These are phyloP conservation scores for Nomada lathburiana DNA, from an alignment of 2,888 invertebrate species.

Conservation along the genomic window DNA sequence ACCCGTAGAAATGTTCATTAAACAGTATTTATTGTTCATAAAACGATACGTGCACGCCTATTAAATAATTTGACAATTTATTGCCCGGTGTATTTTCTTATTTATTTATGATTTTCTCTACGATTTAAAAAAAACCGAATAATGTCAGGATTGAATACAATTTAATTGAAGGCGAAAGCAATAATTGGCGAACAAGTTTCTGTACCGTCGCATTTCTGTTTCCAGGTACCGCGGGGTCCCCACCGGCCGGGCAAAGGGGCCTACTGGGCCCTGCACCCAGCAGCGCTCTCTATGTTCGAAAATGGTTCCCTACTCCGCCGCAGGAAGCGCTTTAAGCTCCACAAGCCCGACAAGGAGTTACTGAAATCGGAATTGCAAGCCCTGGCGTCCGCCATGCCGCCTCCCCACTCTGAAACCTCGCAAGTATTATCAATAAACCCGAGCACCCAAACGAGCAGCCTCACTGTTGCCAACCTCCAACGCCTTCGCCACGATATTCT, in stretches of 20 bases:
- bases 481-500: slow-evolving; percentile 81
- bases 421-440: slow-evolving; percentile 47
- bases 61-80: background rate
- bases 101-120: too few species aligned
- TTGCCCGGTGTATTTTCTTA: too few species aligned
- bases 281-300: slow-evolving; percentile 93
- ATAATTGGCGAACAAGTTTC: too few species aligned
- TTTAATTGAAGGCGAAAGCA: too few species aligned
- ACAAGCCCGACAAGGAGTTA: slow-evolving; percentile 89
- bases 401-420: slow-evolving; percentile 71
- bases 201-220: slow-evolving; percentile 30
- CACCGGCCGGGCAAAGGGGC: slow-evolving; percentile 94
- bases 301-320: slow-evolving; percentile 93
- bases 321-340: slow-evolving; percentile 93
- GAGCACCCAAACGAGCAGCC: slow-evolving; percentile 54
- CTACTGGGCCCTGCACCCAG: slow-evolving; percentile 93
- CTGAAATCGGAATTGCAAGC: slow-evolving; percentile 84
- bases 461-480: slow-evolving; percentile 81
- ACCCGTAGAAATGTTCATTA: background rate
- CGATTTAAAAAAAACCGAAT: too few species aligned
- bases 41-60: background rate
- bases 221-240: slow-evolving; percentile 89
- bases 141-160: too few species aligned
- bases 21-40: slow-evolving; percentile 19
- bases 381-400: slow-evolving; percentile 82